These are phyloP conservation scores for Troides helena DNA, from an alignment of 2,888 invertebrate species.

Conservation along the genomic window DNA sequence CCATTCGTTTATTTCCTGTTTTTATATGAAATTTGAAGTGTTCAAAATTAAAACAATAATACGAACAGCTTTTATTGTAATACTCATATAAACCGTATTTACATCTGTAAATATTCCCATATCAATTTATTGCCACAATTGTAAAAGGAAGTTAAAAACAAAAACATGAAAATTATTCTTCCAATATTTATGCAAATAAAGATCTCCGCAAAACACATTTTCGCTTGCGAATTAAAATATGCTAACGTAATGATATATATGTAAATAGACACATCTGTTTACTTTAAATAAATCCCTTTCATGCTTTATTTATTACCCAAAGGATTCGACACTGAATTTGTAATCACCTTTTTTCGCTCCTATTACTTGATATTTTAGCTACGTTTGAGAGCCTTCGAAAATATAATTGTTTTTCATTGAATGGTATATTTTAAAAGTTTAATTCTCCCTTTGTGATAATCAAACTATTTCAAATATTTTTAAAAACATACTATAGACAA, in stretches of 20 bases:
- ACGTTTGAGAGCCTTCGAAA: not conserved
- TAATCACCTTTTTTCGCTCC: slow-evolving; percentile 1
- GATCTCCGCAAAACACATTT: not conserved
- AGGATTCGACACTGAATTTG: not conserved
- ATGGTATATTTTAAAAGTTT: no score
- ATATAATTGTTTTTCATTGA: no score
- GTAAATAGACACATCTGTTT: slow-evolving; percentile 2
- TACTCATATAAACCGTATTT: no score
- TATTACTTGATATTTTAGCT: not conserved
- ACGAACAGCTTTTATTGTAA: no score
- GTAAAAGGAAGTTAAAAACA: slow-evolving; percentile 7
- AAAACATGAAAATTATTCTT: not conserved
- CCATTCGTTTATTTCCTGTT: no score
- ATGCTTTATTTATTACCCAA: slow-evolving; percentile 9
- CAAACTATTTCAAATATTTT: no score
- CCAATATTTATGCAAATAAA: not conserved
- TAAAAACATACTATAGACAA: no score
- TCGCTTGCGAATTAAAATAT: not conserved
- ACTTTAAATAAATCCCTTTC: not conserved
- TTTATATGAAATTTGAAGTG: no score
- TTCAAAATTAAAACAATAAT: no score
- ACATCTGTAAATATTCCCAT: no score
- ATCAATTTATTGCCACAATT: not conserved
- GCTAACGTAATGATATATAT: not conserved
- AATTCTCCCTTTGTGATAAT: no score